These are phyloP conservation scores for Vulpes vulpes DNA, from an alignment of 2,113 vertebrate genomes.

Conservation along the genomic window DNA sequence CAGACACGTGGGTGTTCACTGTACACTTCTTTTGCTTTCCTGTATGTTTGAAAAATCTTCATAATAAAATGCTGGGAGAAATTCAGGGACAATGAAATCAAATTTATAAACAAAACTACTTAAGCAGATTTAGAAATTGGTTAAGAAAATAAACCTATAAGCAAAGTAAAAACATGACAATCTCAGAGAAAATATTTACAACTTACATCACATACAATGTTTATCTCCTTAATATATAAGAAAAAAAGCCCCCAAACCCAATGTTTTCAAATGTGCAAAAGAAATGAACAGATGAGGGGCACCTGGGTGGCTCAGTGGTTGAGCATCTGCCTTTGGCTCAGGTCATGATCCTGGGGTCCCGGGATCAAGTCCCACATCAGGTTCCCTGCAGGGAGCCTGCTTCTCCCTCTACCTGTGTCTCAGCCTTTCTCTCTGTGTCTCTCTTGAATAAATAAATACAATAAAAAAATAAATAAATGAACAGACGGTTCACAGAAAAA, in stretches of 20 bases:
- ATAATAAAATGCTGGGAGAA: background rate
- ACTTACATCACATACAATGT: background rate
- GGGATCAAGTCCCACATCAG: no score
- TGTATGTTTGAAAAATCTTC: background rate
- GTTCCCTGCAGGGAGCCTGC: no score
- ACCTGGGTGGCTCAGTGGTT: no score
- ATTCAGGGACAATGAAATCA: background rate
- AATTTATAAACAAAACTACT: slow-evolving; percentile 24
- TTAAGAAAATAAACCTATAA: background rate
- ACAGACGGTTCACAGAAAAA: background rate
- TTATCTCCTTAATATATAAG: background rate
- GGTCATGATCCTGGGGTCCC: no score
- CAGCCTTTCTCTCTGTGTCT: no score
- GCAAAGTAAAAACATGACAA: background rate
- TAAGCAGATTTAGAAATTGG: background rate
- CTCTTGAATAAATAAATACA: no score
- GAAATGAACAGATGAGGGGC: background rate
- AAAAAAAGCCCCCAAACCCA: background rate
- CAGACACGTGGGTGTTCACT: background rate
- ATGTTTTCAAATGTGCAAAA: background rate
- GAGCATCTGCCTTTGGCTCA: no score
- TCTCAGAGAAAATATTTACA: slow-evolving; percentile 15
- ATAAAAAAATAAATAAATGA: background rate
- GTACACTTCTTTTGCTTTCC: background rate
- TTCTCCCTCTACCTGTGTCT: no score